Conservation (phyloP, 2,888 invertebrate genomes). For the Phyllotreta cruciferae region DNA sequence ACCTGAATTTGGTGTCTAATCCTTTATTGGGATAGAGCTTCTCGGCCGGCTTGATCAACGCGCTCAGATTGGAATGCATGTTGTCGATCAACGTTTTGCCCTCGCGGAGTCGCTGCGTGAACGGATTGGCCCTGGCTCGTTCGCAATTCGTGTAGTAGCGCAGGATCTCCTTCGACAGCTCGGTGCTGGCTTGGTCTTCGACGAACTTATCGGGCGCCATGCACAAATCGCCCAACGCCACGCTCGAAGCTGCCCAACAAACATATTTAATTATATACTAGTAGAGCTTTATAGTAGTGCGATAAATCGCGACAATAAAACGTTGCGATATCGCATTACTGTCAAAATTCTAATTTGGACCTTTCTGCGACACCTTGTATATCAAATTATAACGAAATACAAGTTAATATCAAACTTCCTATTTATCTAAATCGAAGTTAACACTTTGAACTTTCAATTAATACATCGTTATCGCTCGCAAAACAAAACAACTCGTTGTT, state of each 20-base stretch:
- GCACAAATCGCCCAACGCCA: conserved; percentile 79
- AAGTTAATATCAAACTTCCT: no score
- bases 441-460: no score
- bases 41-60: conserved; percentile 62
- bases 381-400: no score
- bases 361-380: no score
- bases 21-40: conserved; percentile 60
- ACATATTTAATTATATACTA: background rate
- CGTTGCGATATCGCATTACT: no score
- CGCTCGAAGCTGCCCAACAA: conserved; percentile 67
- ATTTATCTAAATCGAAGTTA: no score
- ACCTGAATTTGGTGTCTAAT: conserved; percentile 71
- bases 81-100: conserved; percentile 62
- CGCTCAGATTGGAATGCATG: conserved; percentile 63
- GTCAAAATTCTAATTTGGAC: no score
- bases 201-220: conserved; percentile 67
- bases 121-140: conserved; percentile 78
- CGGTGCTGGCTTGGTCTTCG: conserved; percentile 56
- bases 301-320: no score
- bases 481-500: no score
- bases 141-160: conserved; percentile 79
- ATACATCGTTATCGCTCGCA: no score
- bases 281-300: no score
- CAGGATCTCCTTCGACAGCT: conserved; percentile 56
- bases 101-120: conserved; percentile 82